phyloP scores from a whole-genome alignment of 35 echinoderm and acorn worm genomes.

The Acanthaster planci region DNA sequence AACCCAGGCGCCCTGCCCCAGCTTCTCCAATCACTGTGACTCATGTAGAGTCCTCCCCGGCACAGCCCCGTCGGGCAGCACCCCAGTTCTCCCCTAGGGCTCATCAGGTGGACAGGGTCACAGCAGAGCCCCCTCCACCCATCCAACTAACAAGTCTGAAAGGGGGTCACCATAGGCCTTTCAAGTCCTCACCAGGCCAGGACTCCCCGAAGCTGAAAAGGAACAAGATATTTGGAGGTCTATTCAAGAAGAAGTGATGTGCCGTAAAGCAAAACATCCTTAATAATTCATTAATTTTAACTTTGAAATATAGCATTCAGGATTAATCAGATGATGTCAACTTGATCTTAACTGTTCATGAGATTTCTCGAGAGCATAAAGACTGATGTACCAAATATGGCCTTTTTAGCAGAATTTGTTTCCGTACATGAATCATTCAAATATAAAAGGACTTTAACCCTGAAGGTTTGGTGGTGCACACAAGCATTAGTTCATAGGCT shows the following conservation, averaged over 20 bases:
- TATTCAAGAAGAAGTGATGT: slow-evolving; percentile 13
- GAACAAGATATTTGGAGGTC: not conserved
- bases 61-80: not conserved
- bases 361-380: no score
- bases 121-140: not conserved
- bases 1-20: not conserved
- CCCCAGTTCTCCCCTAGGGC: not conserved
- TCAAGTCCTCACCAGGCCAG: not conserved
- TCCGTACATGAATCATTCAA: no score
- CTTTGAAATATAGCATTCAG: no score
- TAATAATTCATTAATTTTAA: no score
- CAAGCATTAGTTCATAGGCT: no score
- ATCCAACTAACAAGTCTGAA: not conserved
- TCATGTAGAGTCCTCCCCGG: not conserved
- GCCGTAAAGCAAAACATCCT: not conserved
- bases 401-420: no score
- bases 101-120: not conserved
- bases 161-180: not conserved
- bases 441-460: no score
- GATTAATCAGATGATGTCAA: no score
- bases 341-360: no score
- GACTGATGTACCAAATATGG: no score
- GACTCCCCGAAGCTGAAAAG: slow-evolving; percentile 3
- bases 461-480: no score
- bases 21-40: not conserved